Conservation (phyloP, 2,113 vertebrate genomes). For the Pao palembangensis region DNA sequence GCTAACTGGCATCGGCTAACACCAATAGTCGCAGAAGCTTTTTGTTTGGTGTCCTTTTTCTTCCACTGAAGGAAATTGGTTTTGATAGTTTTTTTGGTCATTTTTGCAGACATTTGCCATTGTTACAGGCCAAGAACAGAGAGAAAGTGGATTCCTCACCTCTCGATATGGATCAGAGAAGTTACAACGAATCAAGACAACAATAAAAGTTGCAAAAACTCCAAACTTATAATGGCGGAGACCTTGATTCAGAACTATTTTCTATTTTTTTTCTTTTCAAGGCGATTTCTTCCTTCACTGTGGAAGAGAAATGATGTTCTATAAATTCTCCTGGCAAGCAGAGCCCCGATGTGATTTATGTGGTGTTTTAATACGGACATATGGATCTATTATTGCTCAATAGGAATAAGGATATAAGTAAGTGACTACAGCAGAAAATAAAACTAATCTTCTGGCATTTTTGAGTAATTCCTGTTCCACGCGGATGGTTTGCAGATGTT, state of each 20-base stretch:
- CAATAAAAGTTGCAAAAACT: no score
- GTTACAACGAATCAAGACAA: no score
- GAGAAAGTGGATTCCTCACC: no score
- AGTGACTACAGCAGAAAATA: slow-evolving; percentile 42
- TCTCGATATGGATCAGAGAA: no score
- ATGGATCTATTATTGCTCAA: slow-evolving; percentile 24
- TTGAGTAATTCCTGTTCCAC: slow-evolving; percentile 20
- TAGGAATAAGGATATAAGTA: slow-evolving; percentile 24
- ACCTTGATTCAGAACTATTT: no score
- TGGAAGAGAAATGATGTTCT: slow-evolving; percentile 10
- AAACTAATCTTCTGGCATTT: slow-evolving; percentile 39
- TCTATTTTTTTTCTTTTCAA: no score
- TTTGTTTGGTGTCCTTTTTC: background rate
- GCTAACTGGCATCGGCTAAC: slow-evolving; percentile 9
- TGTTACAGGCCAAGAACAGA: no score
- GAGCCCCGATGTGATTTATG: slow-evolving; percentile 11
- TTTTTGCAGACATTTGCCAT: no score
- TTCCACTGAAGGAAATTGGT: background rate
- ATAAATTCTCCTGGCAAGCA: slow-evolving; percentile 6
- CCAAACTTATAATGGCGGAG: no score
- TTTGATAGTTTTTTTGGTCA: background rate
- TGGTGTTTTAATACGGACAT: slow-evolving; percentile 11
- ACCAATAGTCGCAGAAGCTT: no score
- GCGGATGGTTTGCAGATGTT: slow-evolving; percentile 67
- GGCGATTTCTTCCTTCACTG: background rate